Percentiles rank a stretch among this genome's conserved stretches.
phyloP scores from a whole-genome alignment of 2,113 vertebrate genomes.

The Leucosticte australis region DNA sequence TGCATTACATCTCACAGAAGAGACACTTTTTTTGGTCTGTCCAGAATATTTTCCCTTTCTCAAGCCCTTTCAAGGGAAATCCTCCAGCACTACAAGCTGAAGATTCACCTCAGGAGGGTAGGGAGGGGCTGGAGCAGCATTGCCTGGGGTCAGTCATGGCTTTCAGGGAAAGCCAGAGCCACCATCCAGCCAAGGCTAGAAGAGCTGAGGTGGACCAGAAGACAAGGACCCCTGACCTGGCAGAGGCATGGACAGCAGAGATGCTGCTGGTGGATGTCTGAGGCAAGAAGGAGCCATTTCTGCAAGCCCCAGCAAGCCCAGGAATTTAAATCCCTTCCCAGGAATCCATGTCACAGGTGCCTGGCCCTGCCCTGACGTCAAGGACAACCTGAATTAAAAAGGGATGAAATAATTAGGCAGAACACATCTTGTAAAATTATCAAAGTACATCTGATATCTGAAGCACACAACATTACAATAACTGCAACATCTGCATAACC shows the following conservation, averaged over 20 bases:
- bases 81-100: neutral
- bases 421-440: slow-evolving; percentile 44
- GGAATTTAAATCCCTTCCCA: neutral
- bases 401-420: slow-evolving; percentile 39
- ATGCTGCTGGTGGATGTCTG: neutral
- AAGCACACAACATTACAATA: neutral
- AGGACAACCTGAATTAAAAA: neutral
- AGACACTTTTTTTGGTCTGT: neutral
- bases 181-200: neutral
- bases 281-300: neutral
- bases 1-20: neutral
- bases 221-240: rapidly evolving
- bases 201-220: neutral
- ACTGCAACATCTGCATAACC: slow-evolving; percentile 10
- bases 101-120: neutral
- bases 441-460: slow-evolving; percentile 7
- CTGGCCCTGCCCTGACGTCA: neutral
- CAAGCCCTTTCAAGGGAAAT: neutral
- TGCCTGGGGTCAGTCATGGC: neutral
- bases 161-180: neutral
- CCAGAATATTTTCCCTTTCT: neutral
- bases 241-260: rapidly evolving
- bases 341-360: neutral
- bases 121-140: neutral
- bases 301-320: neutral